These are phyloP conservation scores for Epirrhoe tristata DNA, from an alignment of 2,888 invertebrate species.

Conservation along the genomic window DNA sequence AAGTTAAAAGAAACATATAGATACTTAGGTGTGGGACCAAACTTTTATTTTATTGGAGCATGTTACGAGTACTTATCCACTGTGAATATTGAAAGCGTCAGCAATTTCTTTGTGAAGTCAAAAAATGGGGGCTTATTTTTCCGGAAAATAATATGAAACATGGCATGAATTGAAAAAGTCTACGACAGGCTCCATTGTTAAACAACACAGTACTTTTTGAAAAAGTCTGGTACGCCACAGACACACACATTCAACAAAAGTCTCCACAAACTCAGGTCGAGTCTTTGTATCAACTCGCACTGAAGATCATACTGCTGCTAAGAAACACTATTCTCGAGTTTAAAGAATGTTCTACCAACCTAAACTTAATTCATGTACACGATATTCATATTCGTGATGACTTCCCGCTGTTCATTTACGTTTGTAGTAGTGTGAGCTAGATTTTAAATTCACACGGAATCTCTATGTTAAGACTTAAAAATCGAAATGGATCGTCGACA, in stretches of 20 bases:
- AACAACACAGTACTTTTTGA: constrained; percentile 49
- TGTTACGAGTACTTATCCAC: constrained; percentile 29
- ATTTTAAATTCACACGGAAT: constrained; percentile 13
- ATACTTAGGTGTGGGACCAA: constrained; percentile 31
- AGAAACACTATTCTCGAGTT: background rate
- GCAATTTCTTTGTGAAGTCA: constrained; percentile 64
- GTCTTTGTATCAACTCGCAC: constrained; percentile 15
- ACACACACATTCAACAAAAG: constrained; percentile 27
- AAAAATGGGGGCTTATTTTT: constrained; percentile 67
- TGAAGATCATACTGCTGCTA: constrained; percentile 16
- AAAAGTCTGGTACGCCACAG: constrained; percentile 34
- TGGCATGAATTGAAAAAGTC: constrained; percentile 76
- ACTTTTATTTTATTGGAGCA: constrained; percentile 61
- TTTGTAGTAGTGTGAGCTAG: constrained; percentile 6
- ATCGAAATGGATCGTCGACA: constrained; percentile 59
- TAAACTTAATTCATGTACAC: background rate
- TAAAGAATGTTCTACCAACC: background rate
- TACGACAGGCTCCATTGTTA: constrained; percentile 57
- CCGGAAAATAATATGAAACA: constrained; percentile 70
- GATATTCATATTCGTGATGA: background rate
- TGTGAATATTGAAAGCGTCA: constrained; percentile 47
- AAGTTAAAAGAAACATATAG: constrained; percentile 11
- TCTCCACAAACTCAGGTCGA: constrained; percentile 19
- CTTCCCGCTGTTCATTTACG: constrained; percentile 2
- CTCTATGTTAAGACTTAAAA: constrained; percentile 41